Evolutionary conservation across 2,113 vertebrate genomes (phyloP), one percentile per base, ranked within the genome.

Genomic region (Bubo scandiacus): DNA sequence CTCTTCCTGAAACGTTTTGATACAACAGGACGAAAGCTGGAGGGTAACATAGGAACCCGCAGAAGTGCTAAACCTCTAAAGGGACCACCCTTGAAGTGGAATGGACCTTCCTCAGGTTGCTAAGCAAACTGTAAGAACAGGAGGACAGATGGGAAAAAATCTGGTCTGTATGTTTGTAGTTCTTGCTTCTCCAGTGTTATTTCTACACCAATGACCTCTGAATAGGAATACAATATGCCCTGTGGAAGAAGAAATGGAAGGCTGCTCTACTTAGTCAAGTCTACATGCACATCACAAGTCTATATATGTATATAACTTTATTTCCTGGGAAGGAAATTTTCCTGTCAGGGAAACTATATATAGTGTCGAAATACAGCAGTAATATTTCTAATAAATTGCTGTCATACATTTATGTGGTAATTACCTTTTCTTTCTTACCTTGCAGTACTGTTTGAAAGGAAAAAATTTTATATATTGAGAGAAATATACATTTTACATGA

Each of bases 371-470:
- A 62, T 91, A 45, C 36, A 85, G 73, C 78, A 70, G 81, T 72
- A 80, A 80, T 87, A 49, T 68, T 91, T 72, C 84, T 85, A 85
- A 94, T 90, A 65, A 91, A 93, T 82, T 90, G 58, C 87, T 93
- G 87, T 65, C 73, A 73, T 54, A 38, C 19, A 25, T 16, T 90
- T 90, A 61, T 10, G 27, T 79, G 65, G 61, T 71, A 94, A 89
- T 94, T 97, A 68, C 70, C 52, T 91, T 89, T 81, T 75, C 65
- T 82, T 91, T 79, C 61, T 57, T 80, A 42, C 43, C 25, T 85
- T 95, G 52, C 43, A 65, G 52, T 61, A 61, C 30, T 67, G 15
- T 65, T 85, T 82, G 84, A 87, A 94, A 86, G 43, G 40, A 75
- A 80, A 57, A 6, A 6, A 38, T 82, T 94, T 84, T 81, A 29